Evolutionary conservation across 2,797 vertebrate genomes (phyloP).

Genomic region (Neosilurus hyrtlii): DNA sequence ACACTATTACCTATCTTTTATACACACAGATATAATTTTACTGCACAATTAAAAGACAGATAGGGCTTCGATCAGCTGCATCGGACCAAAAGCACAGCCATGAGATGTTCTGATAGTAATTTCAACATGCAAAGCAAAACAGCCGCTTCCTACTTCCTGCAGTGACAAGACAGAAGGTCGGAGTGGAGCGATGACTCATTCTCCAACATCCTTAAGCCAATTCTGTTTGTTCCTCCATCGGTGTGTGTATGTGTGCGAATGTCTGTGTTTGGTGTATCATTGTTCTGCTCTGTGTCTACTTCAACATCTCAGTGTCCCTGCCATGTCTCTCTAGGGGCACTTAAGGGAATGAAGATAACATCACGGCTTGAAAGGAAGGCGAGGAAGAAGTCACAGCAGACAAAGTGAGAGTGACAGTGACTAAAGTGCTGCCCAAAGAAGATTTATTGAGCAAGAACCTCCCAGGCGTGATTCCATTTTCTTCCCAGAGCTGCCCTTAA

Average conservation of each 20-base stretch:
- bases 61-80: neutral
- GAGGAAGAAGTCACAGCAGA: neutral
- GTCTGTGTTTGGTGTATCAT: no score
- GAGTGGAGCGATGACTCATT: neutral
- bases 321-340: neutral
- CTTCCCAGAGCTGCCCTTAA: neutral
- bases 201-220: no score
- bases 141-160: neutral
- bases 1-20: neutral
- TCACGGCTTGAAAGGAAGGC: neutral
- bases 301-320: neutral
- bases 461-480: neutral
- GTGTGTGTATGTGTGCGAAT: neutral
- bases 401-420: neutral
- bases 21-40: neutral
- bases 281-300: neutral
- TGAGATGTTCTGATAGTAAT: neutral
- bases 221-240: neutral
- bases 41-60: neutral
- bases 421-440: neutral
- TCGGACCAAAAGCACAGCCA: neutral
- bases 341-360: conserved; percentile 2
- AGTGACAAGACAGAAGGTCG: neutral
- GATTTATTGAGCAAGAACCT: neutral
- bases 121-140: conserved; percentile 4